Conservation (phyloP, 2,113 vertebrate species). For the Phalacrocorax aristotelis region DNA sequence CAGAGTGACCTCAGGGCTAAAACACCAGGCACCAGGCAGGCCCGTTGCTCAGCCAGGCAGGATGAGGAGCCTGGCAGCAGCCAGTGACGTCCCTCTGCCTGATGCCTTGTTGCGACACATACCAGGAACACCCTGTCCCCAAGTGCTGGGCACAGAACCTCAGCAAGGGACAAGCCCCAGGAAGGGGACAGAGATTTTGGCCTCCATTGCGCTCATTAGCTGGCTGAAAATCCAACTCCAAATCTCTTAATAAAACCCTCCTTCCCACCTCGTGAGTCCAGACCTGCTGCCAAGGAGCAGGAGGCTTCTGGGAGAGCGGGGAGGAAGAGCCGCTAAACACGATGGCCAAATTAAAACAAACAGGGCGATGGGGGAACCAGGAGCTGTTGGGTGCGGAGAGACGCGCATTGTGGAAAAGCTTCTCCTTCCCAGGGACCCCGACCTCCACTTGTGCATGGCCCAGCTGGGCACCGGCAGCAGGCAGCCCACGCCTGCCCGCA, state of each 20-base stretch:
- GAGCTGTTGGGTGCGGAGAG: neutral
- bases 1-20: neutral
- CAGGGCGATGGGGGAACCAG: neutral
- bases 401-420: accelerated
- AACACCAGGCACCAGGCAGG: too few relatives aligned
- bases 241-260: slow-evolving; percentile 3
- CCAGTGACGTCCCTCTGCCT: accelerated
- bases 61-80: neutral
- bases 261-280: neutral
- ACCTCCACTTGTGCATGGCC: accelerated
- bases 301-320: slow-evolving; percentile 39
- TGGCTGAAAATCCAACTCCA: slow-evolving; percentile 7
- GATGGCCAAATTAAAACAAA: neutral
- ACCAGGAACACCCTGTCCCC: neutral
- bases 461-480: neutral
- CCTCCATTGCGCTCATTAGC: neutral
- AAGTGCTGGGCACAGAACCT: neutral
- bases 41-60: accelerated
- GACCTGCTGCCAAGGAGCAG: slow-evolving; percentile 28
- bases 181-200: neutral
- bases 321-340: neutral
- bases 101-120: accelerated
- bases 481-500: neutral
- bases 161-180: neutral
- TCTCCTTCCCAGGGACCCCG: neutral